phyloP scores from a whole-genome alignment of 1,140 invertebrate genomes.

The Bombus consobrinus region DNA sequence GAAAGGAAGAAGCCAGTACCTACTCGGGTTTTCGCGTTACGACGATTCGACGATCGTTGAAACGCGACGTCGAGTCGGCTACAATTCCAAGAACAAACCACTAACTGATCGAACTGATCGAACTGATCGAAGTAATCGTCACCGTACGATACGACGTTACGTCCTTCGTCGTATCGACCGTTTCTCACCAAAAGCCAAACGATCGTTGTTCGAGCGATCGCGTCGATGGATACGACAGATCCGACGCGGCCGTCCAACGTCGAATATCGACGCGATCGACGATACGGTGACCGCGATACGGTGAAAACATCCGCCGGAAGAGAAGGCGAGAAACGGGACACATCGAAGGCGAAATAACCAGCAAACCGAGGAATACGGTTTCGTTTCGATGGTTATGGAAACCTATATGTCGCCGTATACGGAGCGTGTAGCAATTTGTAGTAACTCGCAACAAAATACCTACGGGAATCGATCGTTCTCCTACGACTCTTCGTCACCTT shows the following conservation, averaged over 20 bases:
- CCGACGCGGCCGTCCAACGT: neutral
- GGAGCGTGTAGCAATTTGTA: too few species aligned
- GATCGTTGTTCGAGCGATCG: neutral
- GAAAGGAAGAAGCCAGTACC: too few species aligned
- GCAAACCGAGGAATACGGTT: neutral
- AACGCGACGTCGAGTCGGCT: neutral
- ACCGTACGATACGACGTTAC: too few species aligned
- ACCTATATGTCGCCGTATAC: neutral
- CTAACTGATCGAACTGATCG: too few species aligned
- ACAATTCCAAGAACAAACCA: too few species aligned
- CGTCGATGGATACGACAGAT: neutral
- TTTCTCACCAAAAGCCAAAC: neutral
- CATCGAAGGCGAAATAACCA: fast-evolving
- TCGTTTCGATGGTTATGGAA: neutral
- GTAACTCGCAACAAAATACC: too few species aligned
- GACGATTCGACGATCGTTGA: neutral
- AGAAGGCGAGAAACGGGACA: neutral
- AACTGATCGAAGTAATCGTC: too few species aligned
- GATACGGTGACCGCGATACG: too few species aligned
- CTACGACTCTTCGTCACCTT: too few species aligned
- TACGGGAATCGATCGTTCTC: too few species aligned
- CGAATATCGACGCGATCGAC: neutral
- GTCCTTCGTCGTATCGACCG: too few species aligned
- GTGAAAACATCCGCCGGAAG: neutral
- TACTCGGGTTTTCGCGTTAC: too few species aligned